Evolutionary conservation across 2,888 invertebrate genomes (phyloP).

Genomic region (Helicoverpa assulta): DNA sequence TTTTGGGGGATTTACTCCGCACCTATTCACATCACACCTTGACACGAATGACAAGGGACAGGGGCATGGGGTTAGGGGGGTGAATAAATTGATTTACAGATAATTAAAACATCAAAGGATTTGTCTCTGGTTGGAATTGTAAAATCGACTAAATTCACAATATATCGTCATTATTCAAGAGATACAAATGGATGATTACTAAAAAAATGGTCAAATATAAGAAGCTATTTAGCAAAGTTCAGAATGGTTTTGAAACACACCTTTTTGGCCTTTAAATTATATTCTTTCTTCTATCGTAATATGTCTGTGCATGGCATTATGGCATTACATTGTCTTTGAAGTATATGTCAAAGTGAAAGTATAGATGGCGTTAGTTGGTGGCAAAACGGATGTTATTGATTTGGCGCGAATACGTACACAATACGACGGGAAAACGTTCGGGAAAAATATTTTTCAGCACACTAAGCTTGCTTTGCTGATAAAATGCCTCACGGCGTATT

Average conservation of each 20-base stretch:
- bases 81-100: conserved; percentile 27
- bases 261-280: no score
- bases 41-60: conserved; percentile 58
- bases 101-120: conserved; percentile 50
- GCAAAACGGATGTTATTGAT: conserved; percentile 60
- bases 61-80: neutral
- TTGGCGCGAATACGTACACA: conserved; percentile 54
- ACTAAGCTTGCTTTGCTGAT: neutral
- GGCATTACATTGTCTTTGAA: no score
- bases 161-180: conserved; percentile 25
- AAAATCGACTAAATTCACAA: conserved; percentile 21
- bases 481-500: conserved; percentile 78
- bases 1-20: conserved; percentile 67
- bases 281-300: no score
- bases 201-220: neutral
- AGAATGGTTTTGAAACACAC: no score
- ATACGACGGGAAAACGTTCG: conserved; percentile 11
- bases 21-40: conserved; percentile 77
- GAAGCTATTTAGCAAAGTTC: no score
- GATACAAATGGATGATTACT: neutral
- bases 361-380: conserved; percentile 59
- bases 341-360: neutral
- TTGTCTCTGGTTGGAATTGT: conserved; percentile 51
- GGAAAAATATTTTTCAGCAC: conserved; percentile 1
- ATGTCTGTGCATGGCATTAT: no score